These are phyloP conservation scores for Empidonax alnorum DNA, from an alignment of 2,113 vertebrate genomes.

Conservation along the genomic window DNA sequence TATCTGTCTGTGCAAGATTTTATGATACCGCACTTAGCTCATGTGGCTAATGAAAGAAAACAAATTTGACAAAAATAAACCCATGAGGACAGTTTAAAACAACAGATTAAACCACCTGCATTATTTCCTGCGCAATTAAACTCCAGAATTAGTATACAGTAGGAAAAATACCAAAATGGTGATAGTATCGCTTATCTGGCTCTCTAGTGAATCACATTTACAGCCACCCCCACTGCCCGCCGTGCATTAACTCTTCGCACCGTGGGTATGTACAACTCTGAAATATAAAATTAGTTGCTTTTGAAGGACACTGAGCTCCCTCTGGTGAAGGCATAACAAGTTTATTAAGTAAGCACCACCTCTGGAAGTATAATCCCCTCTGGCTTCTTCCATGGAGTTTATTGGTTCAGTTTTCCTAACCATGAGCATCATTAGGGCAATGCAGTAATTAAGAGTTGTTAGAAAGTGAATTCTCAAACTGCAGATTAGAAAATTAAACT, in stretches of 20 bases:
- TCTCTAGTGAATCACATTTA: constrained; percentile 55
- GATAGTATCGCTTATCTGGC: constrained; percentile 61
- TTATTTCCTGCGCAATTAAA: constrained; percentile 52
- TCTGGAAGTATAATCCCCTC: constrained; percentile 94
- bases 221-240: constrained; percentile 8
- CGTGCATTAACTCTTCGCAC: constrained; percentile 60
- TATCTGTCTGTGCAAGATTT: neutral
- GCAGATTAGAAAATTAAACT: constrained; percentile 99
- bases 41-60: neutral
- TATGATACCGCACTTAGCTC: neutral
- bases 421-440: constrained; percentile 99
- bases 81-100: constrained; percentile 50
- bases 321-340: constrained; percentile 96
- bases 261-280: constrained; percentile 62
- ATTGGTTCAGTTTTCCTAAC: constrained; percentile 94
- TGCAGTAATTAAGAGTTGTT: constrained; percentile 99
- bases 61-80: constrained; percentile 52
- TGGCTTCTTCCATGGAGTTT: constrained; percentile 82
- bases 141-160: constrained; percentile 57
- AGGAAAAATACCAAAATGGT: constrained; percentile 51
- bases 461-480: constrained; percentile 99
- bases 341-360: constrained; percentile 95
- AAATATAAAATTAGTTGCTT: constrained; percentile 80
- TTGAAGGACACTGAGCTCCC: constrained; percentile 89
- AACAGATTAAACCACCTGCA: constrained; percentile 51